These are phyloP conservation scores for Rhagoletis zephyria DNA, from an alignment of 1,140 invertebrate genomes.

Conservation along the genomic window DNA sequence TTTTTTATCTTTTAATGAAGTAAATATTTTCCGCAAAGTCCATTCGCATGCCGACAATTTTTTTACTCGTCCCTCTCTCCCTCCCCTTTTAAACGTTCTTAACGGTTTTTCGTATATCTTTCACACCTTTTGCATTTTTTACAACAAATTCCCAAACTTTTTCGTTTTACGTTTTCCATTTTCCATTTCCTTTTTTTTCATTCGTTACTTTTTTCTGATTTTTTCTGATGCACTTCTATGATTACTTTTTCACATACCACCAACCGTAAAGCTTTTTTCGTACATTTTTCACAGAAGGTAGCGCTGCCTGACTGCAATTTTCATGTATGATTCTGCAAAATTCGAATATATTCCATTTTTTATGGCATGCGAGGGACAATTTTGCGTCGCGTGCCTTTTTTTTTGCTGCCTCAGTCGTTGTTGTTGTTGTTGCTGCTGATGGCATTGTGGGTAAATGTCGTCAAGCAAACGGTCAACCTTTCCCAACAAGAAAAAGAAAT, in stretches of 20 bases:
- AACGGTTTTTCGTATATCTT: background rate
- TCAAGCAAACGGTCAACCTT: background rate
- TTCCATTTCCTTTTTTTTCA: background rate
- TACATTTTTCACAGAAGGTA: background rate
- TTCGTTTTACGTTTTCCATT: background rate
- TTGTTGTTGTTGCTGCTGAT: background rate
- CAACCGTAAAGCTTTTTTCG: background rate
- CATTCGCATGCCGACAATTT: constrained; percentile 2
- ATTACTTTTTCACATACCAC: constrained; percentile 40
- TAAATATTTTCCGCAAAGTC: constrained; percentile 8
- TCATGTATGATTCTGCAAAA: constrained; percentile 13
- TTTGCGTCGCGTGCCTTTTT: background rate
- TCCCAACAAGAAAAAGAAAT: background rate
- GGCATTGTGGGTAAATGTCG: constrained; percentile 1
- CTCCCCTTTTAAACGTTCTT: background rate
- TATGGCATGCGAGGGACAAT: background rate
- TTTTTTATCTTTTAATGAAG: constrained; percentile 49
- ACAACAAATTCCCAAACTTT: background rate
- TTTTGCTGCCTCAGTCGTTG: background rate
- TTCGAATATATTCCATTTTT: constrained; percentile 27
- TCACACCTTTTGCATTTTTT: background rate
- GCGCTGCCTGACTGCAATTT: constrained; percentile 26
- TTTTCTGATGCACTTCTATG: constrained; percentile 44
- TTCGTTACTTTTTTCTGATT: background rate
- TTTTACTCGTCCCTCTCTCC: background rate